A percentile compares a stretch with the other conserved stretches of the same genome.
Conservation (phyloP, 1,140 invertebrate species). For the Heliconius congener region DNA sequence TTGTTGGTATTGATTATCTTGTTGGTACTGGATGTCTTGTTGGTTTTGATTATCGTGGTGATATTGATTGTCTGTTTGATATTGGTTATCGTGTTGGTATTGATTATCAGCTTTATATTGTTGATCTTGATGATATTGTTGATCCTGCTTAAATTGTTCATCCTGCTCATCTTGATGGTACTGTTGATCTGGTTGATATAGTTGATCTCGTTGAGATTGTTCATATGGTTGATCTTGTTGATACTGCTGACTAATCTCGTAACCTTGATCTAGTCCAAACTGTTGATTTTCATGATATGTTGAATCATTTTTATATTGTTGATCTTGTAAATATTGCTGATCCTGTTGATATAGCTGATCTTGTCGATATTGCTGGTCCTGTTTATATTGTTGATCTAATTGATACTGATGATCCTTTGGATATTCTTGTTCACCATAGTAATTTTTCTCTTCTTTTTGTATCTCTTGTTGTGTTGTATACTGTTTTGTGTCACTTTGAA, state of each 20-base stretch:
- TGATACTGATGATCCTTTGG: slow-evolving; percentile 34
- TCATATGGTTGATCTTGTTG: slow-evolving; percentile 47
- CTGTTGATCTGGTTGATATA: slow-evolving; percentile 64
- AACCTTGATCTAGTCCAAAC: slow-evolving; percentile 41
- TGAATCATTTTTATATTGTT: slow-evolving; percentile 52
- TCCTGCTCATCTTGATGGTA: slow-evolving; percentile 30
- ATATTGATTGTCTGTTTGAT: slow-evolving; percentile 45
- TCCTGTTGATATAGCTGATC: slow-evolving; percentile 75
- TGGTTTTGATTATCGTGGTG: slow-evolving; percentile 47
- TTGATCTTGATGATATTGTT: slow-evolving; percentile 36
- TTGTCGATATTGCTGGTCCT: slow-evolving; percentile 52
- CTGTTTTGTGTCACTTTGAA: slow-evolving; percentile 42
- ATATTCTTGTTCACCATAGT: slow-evolving; percentile 43
- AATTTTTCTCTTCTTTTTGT: slow-evolving; percentile 68
- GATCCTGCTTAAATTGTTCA: slow-evolving; percentile 19
- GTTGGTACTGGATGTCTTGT: slow-evolving; percentile 43
- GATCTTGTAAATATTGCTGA: slow-evolving; percentile 42
- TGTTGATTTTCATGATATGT: slow-evolving; percentile 60
- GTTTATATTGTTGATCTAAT: slow-evolving; percentile 34
- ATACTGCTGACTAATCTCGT: slow-evolving; percentile 36
- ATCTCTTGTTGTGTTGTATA: slow-evolving; percentile 41
- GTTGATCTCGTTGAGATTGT: slow-evolving; percentile 28
- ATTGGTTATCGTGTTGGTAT: slow-evolving; percentile 40
- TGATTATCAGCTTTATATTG: slow-evolving; percentile 72
- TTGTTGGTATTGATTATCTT: slow-evolving; percentile 50